Conservation (phyloP, 2,113 vertebrate species). For the Pica pica region DNA sequence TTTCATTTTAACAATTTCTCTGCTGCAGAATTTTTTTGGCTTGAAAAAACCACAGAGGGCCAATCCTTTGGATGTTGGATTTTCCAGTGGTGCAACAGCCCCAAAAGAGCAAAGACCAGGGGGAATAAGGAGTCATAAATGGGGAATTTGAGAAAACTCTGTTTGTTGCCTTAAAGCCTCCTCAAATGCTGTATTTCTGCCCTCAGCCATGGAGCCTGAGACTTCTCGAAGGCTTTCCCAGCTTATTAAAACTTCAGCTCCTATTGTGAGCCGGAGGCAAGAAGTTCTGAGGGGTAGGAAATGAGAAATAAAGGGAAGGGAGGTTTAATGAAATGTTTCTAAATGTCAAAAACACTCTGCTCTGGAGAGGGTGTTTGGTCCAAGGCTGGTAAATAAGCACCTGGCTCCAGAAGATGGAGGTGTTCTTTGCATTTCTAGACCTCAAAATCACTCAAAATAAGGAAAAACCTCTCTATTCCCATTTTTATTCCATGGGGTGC, state of each 20-base stretch:
- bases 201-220: neutral
- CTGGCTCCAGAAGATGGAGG: neutral
- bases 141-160: neutral
- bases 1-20: neutral
- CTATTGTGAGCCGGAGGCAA: neutral
- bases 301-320: neutral
- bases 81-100: neutral
- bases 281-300: neutral
- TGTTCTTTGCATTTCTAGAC: neutral
- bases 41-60: neutral
- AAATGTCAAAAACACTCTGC: neutral
- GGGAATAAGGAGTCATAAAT: neutral
- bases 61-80: neutral
- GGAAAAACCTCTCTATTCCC: neutral
- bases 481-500: neutral
- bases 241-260: neutral
- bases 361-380: neutral
- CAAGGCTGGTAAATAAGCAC: neutral
- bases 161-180: neutral
- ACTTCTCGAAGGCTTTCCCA: neutral
- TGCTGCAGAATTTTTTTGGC: neutral
- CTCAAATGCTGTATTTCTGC: neutral
- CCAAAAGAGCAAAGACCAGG: neutral
- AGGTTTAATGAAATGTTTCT: neutral
- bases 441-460: neutral